These are phyloP conservation scores for Uloborus diversus DNA, from an alignment of 1,140 invertebrate species.

Conservation along the genomic window DNA sequence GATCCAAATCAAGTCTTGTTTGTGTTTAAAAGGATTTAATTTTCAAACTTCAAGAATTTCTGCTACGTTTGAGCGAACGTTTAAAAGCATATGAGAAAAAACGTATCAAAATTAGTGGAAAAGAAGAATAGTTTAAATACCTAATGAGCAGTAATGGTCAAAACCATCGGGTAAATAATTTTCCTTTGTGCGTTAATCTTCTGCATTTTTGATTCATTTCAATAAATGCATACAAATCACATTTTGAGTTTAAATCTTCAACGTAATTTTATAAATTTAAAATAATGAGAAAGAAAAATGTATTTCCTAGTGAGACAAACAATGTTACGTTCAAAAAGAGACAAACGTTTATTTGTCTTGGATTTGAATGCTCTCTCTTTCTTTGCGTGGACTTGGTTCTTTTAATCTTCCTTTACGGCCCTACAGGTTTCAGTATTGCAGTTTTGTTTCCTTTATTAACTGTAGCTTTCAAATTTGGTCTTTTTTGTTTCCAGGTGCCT, in stretches of 20 bases:
- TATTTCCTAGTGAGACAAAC: neutral
- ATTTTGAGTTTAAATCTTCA: no score
- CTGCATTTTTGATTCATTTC: neutral
- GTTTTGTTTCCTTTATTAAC: neutral
- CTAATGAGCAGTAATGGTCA: slow-evolving; percentile 45
- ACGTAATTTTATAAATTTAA: neutral
- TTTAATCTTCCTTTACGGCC: neutral
- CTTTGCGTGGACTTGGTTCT: neutral
- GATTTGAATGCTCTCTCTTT: neutral
- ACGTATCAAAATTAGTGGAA: no score
- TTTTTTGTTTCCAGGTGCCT: neutral
- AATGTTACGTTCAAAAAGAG: neutral
- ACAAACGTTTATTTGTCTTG: neutral
- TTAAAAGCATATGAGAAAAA: no score
- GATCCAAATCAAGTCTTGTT: no score
- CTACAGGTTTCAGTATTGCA: neutral
- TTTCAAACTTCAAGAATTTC: no score
- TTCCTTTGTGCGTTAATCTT: neutral
- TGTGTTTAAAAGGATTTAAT: no score
- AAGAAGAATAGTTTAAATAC: no score
- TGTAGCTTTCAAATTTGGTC: neutral
- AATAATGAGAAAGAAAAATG: neutral
- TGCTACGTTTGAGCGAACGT: no score
- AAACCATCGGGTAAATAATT: slow-evolving; percentile 23
- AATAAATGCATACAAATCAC: neutral